Evolutionary conservation across 2,888 invertebrate genomes (phyloP).

Genomic region (Chalcosyrphus nemorum): DNA sequence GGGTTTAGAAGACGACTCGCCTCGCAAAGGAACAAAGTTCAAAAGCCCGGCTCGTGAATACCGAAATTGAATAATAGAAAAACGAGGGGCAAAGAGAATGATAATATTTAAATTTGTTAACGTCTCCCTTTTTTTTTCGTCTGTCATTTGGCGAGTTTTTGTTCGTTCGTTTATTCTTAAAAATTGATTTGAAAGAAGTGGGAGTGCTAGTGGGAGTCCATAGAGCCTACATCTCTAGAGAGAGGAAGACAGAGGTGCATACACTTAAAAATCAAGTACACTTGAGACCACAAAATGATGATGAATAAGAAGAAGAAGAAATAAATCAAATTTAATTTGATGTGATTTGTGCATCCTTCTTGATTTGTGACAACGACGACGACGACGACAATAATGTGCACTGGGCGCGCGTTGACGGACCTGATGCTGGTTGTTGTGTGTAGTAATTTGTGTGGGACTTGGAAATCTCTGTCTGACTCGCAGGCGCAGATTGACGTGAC

Average conservation of each 20-base stretch:
- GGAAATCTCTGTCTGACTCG: no score
- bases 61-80: conserved; percentile 61
- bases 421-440: conserved; percentile 33
- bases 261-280: conserved; percentile 59
- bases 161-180: conserved; percentile 27
- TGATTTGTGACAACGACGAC: conserved; percentile 61
- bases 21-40: conserved; percentile 31
- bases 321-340: conserved; percentile 73
- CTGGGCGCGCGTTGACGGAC: conserved; percentile 7
- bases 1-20: no score
- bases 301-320: no score
- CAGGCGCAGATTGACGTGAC: conserved; percentile 69
- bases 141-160: conserved; percentile 34
- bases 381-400: no score
- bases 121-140: conserved; percentile 64
- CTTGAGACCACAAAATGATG: no score
- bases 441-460: conserved; percentile 69
- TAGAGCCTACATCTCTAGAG: not conserved
- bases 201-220: conserved; percentile 29
- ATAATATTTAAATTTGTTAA: conserved; percentile 68
- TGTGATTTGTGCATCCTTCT: conserved; percentile 73
- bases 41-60: conserved; percentile 26
- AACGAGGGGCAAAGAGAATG: conserved; percentile 5
- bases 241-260: conserved; percentile 51
- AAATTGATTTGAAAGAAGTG: conserved; percentile 59